Evolutionary conservation across 2,797 vertebrate genomes (phyloP).

Genomic region (Notolepis coatsorum): DNA sequence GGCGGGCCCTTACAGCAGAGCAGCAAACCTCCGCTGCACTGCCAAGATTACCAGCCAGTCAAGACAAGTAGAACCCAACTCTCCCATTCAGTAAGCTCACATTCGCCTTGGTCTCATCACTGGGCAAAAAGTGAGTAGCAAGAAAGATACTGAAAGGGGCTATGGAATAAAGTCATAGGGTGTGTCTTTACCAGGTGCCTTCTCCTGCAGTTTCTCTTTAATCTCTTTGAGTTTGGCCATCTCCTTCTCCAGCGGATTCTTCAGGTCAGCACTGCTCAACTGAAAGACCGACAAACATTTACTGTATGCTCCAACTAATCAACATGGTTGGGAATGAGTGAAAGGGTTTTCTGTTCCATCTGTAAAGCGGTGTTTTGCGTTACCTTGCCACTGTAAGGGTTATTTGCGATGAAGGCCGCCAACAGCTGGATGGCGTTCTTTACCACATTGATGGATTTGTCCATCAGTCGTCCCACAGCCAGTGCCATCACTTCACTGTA

Average conservation of each 20-base stretch:
- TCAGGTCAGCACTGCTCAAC: slow-evolving; percentile 90
- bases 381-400: slow-evolving; percentile 98
- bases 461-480: slow-evolving; percentile 90
- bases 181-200: slow-evolving; percentile 70
- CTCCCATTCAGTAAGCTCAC: slow-evolving; percentile 83
- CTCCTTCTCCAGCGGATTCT: slow-evolving; percentile 90
- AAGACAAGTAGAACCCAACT: slow-evolving; percentile 68
- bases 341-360: fast-evolving
- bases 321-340: too few species aligned
- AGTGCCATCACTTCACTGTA: slow-evolving; percentile 91
- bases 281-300: slow-evolving; percentile 54
- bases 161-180: too few species aligned
- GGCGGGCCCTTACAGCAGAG: slow-evolving; percentile 96
- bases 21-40: slow-evolving; percentile 81
- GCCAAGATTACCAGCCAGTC: slow-evolving; percentile 96
- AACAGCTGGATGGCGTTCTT: slow-evolving; percentile 95
- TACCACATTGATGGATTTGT: slow-evolving; percentile 92
- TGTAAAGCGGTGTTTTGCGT: background rate
- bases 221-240: slow-evolving; percentile 86
- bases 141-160: background rate
- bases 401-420: slow-evolving; percentile 93
- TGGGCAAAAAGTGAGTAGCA: slow-evolving; percentile 32
- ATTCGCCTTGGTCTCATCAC: slow-evolving; percentile 96
- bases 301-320: background rate
- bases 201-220: slow-evolving; percentile 64